Evolutionary conservation across 2,888 invertebrate species (phyloP), one percentile per base, ranked within the genome.

Genomic region (Andrena fulva): DNA sequence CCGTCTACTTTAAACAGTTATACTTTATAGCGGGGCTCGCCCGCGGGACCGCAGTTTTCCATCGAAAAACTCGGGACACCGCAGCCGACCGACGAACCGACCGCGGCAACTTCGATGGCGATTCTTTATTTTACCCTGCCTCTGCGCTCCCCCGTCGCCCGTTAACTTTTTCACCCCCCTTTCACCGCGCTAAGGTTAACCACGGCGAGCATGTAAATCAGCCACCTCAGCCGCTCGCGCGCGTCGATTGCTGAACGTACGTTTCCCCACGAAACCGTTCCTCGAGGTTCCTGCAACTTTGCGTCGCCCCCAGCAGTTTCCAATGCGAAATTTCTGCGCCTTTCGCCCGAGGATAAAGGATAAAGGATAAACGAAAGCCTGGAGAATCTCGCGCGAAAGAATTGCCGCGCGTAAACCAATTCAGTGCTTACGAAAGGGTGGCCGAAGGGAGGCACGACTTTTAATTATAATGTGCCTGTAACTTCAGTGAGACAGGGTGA

Each of bases 1-100:
- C 79, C 64, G 81, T 82, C 83, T 73, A 82, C 85, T 81, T 85
- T 79, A 85, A 85, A 79, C 78, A 76, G 76, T 79, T 78, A 82
- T 79, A 77, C 71, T 85, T 82, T 76, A 85, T 64, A 68, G 62
- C 70, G 20, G 56, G 24, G 64, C 54, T 76, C 75, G 35, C 20
- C 60, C 82, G 35, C n/a, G 76, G 69, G 62, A 81, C 81, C 72
- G 52, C 81, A 73, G 73, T 69, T 79, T 73, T 73, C 68, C 84
- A 79, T 72, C 71, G 60, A 66, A 82, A 83, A 83, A 71, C 67
- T 67, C 77, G 73, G 70, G 29, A 52, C 56, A 68, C 82, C 76
- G 82, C 82, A 81, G 35, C 69, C 52, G 10, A 8, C 31, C 56
- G 71, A 66, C 68, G 73, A 72, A 64, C 69, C 52, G 42, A 66